These are phyloP conservation scores for Chrysina gloriosa DNA, from an alignment of 2,888 invertebrate species.

Conservation along the genomic window DNA sequence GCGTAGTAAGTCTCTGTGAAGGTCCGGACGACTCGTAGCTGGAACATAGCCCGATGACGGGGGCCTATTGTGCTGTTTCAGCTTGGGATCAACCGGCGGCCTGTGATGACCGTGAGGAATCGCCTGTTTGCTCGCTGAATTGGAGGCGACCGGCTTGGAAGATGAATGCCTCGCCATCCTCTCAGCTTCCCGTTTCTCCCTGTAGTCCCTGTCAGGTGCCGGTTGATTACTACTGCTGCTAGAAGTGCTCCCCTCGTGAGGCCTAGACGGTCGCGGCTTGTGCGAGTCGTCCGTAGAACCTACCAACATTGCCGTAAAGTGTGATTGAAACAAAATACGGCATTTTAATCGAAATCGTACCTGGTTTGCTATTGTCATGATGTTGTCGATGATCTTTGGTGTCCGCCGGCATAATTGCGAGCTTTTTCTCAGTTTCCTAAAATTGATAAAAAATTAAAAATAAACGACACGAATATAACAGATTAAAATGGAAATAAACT, in stretches of 20 bases:
- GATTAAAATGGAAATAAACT: too few relatives aligned
- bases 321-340: neutral
- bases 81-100: conserved; percentile 57
- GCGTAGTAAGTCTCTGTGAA: conserved; percentile 58
- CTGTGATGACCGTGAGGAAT: conserved; percentile 50
- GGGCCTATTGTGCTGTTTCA: conserved; percentile 56
- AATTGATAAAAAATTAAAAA: conserved; percentile 28
- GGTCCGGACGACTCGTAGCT: conserved; percentile 51
- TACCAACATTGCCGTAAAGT: conserved; percentile 35
- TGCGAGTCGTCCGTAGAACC: conserved; percentile 50
- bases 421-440: conserved; percentile 57
- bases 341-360: conserved; percentile 43
- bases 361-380: conserved; percentile 52
- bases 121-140: conserved; percentile 42
- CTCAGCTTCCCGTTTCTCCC: conserved; percentile 74
- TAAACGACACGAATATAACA: neutral
- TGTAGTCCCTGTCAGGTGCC: conserved; percentile 71
- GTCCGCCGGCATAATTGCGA: conserved; percentile 48
- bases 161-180: conserved; percentile 65
- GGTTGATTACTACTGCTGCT: conserved; percentile 67
- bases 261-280: conserved; percentile 58
- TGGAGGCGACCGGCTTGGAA: conserved; percentile 41
- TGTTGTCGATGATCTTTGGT: conserved; percentile 55
- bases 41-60: conserved; percentile 48
- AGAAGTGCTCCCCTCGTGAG: conserved; percentile 57